Conservation (phyloP, 2,113 vertebrate genomes). For the Prunella fulvescens region DNA sequence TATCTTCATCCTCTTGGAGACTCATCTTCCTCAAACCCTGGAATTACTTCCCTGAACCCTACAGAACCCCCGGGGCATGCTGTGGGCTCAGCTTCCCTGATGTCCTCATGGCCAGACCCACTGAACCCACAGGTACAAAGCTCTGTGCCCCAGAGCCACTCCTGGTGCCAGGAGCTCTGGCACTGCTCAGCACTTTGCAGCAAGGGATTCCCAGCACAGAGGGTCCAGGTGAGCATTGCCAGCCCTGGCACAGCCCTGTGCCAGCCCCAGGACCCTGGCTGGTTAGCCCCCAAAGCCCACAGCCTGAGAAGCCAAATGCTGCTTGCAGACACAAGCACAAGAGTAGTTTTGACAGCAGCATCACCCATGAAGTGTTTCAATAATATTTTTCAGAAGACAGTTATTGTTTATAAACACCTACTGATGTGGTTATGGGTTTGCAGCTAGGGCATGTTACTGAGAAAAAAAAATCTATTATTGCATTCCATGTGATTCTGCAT, state of each 20-base stretch:
- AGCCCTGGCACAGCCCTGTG: not conserved
- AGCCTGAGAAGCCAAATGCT: not conserved
- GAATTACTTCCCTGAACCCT: not conserved
- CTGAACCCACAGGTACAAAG: not conserved
- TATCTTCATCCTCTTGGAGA: not conserved
- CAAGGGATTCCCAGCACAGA: not conserved
- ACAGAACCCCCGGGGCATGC: not conserved
- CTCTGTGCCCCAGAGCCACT: fast-evolving
- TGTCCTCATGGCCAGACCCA: not conserved
- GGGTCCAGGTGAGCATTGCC: not conserved
- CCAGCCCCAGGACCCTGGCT: fast-evolving
- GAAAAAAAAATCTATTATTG: not conserved
- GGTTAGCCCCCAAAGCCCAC: not conserved
- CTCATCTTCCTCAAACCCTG: not conserved
- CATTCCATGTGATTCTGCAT: not conserved
- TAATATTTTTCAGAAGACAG: not conserved
- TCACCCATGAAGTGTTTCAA: not conserved
- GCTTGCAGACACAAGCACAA: not conserved
- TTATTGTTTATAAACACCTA: not conserved
- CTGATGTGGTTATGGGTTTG: not conserved
- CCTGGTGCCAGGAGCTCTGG: not conserved
- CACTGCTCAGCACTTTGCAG: not conserved
- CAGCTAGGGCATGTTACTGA: not conserved
- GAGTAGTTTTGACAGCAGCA: not conserved
- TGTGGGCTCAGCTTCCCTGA: not conserved